Percentiles rank a stretch among this genome's conserved stretches.
Evolutionary conservation across 2,113 vertebrate species (phyloP).

Genomic region (Gorilla gorilla): DNA sequence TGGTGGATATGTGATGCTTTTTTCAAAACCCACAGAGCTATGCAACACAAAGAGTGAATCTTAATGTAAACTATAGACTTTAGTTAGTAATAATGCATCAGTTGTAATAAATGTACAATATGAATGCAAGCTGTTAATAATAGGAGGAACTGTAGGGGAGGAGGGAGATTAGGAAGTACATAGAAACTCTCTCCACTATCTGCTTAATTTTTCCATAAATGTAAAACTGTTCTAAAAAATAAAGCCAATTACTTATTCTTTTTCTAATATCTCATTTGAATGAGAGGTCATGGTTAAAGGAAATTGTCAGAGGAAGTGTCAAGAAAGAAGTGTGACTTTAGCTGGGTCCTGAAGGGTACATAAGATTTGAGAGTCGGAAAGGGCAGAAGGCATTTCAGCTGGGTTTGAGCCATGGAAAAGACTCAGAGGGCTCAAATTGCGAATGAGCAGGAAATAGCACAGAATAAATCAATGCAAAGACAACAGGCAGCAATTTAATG

Average conservation of each 20-base stretch:
- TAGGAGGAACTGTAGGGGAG: not conserved
- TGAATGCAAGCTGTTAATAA: not conserved
- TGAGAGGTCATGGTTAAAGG: not conserved
- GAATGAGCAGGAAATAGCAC: slow-evolving; percentile 47
- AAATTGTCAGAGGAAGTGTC: not conserved
- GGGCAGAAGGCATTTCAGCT: slow-evolving; percentile 16
- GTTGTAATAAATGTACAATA: not conserved
- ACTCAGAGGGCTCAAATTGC: slow-evolving; percentile 19
- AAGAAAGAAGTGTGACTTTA: not conserved
- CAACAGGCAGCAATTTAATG: slow-evolving; percentile 38
- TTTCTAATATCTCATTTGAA: slow-evolving; percentile 12
- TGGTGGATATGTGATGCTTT: not conserved
- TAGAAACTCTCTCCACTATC: not conserved
- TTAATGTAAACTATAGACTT: slow-evolving; percentile 3
- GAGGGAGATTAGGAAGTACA: not conserved
- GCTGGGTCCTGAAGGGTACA: not conserved
- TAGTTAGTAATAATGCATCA: slow-evolving; percentile 8
- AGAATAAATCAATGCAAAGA: slow-evolving; percentile 47
- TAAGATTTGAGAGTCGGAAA: slow-evolving; percentile 29
- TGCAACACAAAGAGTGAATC: not conserved
- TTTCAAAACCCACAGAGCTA: not conserved
- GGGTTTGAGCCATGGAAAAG: slow-evolving; percentile 21
- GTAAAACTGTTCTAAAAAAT: slow-evolving; percentile 9
- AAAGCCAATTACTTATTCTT: not conserved
- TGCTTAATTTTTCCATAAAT: not conserved